Base-by-base conservation (phyloP, 2,888 invertebrate species). In the Lasius fuliginosus region DNA sequence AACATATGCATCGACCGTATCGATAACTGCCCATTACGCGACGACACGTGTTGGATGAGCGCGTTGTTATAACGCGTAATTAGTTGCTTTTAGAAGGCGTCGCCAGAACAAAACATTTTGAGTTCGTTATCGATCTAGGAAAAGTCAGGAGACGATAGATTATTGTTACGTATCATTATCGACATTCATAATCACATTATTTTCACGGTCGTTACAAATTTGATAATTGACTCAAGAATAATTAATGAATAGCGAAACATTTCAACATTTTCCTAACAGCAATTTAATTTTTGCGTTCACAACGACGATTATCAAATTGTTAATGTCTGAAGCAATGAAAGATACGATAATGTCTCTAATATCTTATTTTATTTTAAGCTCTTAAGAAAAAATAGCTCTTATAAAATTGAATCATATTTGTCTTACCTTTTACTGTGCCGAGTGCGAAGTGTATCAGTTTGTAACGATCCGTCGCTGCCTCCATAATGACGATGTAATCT, bases 401-500 rank as follows among this genome's bases (percentile, higher is more conserved):
- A 27, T 69, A 58, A 42, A 79, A 30, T n/a, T 42, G 12, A 1
- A 23, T 30, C n/a, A 18, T 3, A n/a, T 11, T 60, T 56, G 84
- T 86, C 84, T 91, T 90, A 95, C 95, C 95, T 95, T 86, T 94
- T 94, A 86, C 94, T 95, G 84, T 94, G 95, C 71, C 94, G 92
- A 69, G 93, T 94, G 77, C 94, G 92, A 33, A 92, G 91, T 12
- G 92, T 92, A 74, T 94, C 94, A 82, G 92, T 90, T 60, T 93
- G 93, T 69, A 94, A 85, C 18, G 94, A 93, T 60, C 90, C 92
- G 86, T 92, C 93, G 42, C 91, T 90, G 27, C 91, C 91, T n/a
- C 94, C 94, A 83, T 94, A 94, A 89, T 94, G 95, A 83, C 95
- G 92, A 90, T 95, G 95, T 82, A 95, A 91, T 87, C 95, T 93